phyloP scores from a whole-genome alignment of 1,140 invertebrate species.

The Ostrea edulis region DNA sequence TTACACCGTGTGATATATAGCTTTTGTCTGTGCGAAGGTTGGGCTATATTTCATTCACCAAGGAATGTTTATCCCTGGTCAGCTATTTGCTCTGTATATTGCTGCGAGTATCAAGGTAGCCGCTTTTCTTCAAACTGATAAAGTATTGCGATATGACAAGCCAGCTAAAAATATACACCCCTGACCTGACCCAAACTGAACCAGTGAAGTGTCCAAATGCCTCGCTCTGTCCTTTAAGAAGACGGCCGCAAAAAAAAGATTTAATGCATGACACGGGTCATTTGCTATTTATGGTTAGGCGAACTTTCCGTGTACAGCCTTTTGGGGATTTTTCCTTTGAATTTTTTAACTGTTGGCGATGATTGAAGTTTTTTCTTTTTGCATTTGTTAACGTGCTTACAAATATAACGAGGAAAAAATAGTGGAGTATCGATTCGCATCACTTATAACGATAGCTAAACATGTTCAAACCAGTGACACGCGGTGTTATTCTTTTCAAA shows the following conservation, averaged over 20 bases:
- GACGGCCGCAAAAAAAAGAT: background rate
- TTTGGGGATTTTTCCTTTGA: background rate
- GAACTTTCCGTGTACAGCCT: background rate
- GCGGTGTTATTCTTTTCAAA: background rate
- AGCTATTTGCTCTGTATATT: conserved; percentile 1
- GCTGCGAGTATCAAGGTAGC: conserved; percentile 19
- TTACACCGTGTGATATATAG: background rate
- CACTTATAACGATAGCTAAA: conserved; percentile 31
- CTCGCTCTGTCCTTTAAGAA: background rate
- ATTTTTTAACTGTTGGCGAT: background rate
- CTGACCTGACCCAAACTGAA: conserved; percentile 50
- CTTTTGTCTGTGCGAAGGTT: background rate
- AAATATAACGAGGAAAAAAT: background rate
- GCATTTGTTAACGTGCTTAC: background rate
- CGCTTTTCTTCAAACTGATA: conserved; percentile 32
- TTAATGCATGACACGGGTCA: conserved; percentile 45
- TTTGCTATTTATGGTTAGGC: conserved; percentile 41
- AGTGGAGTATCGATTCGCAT: conserved; percentile 28
- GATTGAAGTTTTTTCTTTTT: background rate
- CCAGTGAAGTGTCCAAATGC: conserved; percentile 42
- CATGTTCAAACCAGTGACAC: conserved; percentile 35
- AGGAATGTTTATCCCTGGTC: conserved; percentile 8
- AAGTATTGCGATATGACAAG: conserved; percentile 32
- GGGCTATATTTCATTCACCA: conserved; percentile 6
- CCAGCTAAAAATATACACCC: conserved; percentile 37